Base-by-base conservation (phyloP, 2,113 vertebrate species). In the Amazona vittata region DNA sequence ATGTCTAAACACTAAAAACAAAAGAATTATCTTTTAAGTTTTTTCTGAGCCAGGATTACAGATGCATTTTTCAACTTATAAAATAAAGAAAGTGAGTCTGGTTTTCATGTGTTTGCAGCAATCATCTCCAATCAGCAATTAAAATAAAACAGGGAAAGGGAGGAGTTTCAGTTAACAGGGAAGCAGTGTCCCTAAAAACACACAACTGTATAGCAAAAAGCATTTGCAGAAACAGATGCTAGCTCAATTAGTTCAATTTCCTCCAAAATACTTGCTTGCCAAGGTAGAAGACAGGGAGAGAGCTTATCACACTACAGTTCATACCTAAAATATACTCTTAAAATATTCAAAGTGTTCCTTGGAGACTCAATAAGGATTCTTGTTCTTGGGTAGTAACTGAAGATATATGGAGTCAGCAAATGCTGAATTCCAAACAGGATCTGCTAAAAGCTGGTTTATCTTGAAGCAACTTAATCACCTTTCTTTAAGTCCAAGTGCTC, bases 211-310 rank as follows among this genome's bases (percentile, higher is more conserved):
- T 5, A 74, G 50, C 35, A 85, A 52, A 39, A 95, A 67, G 9
- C 41, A 75, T 79, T 76, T 89, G 11, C 37, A 95, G 78, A 93
- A 96, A 83, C 75, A 88, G 68, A 87, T 77, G 49, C 11, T 73
- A 77, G 79, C 22, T 46, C 53, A 83, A 85, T 95, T 80, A 88
- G 83, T 85, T 90, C 11, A 35, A 39, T 75, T 82, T 83, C 41
- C 55, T 84, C 24, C 62, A 75, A 84, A 95, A 84, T 69, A 55
- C 5, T 81, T 22, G 8, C 46, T 88, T 93, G 80, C 50, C 68
- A 86, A 86, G 50, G 39, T 29, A 83, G 50, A 90, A 74, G 79
- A 89, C 16, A 68, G 52, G 12, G 8, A 77, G 19, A 73, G 53
- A 83, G 37, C 33, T 90, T 93, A 46, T 57, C 53, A 57, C 82